Conservation (phyloP, 2,113 vertebrate genomes). For the Silurus asotus region DNA sequence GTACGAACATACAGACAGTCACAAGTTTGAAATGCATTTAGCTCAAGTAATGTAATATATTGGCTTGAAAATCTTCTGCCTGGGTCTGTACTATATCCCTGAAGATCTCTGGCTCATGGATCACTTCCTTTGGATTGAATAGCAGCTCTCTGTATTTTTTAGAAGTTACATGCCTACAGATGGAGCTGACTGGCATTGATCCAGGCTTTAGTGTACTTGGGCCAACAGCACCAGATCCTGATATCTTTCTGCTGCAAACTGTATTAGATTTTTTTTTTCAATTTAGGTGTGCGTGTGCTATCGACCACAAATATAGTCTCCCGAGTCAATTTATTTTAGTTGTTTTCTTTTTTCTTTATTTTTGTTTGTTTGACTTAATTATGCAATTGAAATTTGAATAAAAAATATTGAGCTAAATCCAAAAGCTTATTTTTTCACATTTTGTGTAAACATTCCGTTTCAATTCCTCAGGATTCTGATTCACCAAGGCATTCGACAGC, state of each 20-base stretch:
- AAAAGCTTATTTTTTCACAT: background rate
- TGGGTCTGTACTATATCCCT: background rate
- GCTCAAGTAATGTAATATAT: background rate
- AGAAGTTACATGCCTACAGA: background rate
- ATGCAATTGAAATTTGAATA: background rate
- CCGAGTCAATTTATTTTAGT: background rate
- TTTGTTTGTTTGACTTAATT: background rate
- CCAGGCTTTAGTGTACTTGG: background rate
- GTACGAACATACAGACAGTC: too few relatives aligned
- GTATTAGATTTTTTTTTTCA: background rate
- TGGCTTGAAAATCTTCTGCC: background rate
- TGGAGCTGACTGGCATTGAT: slow-evolving; percentile 1
- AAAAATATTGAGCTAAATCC: background rate
- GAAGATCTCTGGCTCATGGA: slow-evolving; percentile 16
- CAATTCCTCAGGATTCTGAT: slow-evolving; percentile 85
- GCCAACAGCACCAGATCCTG: slow-evolving; percentile 16
- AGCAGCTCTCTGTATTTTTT: background rate
- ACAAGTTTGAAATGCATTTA: background rate
- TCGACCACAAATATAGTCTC: background rate
- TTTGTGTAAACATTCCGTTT: background rate
- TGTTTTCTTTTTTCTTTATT: fast-evolving
- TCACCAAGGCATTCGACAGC: slow-evolving; percentile 96
- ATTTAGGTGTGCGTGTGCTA: background rate
- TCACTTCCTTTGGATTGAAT: background rate
- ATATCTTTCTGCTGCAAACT: background rate